Conservation (phyloP, 2,888 invertebrate species). For the Cephus runcator region DNA sequence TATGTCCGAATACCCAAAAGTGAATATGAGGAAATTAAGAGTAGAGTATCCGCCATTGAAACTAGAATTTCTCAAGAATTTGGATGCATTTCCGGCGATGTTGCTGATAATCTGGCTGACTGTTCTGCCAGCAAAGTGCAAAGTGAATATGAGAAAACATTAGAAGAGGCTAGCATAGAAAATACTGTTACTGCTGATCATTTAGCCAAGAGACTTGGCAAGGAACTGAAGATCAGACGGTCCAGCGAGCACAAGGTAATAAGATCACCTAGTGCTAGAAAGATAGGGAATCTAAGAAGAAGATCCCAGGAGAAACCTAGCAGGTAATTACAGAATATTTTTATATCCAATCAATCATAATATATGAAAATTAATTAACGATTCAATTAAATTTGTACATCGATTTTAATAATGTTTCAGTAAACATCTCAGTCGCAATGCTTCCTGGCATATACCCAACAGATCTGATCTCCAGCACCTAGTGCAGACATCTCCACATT, state of each 20-base stretch:
- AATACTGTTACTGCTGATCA: slow-evolving; percentile 76
- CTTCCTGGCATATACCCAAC: slow-evolving; percentile 73
- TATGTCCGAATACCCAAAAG: slow-evolving; percentile 79
- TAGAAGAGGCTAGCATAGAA: slow-evolving; percentile 75
- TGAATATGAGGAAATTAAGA: slow-evolving; percentile 83
- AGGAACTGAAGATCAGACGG: slow-evolving; percentile 79
- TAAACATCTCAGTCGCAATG: slow-evolving; percentile 67
- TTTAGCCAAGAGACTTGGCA: slow-evolving; percentile 76
- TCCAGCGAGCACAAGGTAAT: slow-evolving; percentile 78
- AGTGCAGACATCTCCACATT: slow-evolving; percentile 24
- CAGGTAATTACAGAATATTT: slow-evolving; percentile 33
- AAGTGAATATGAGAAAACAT: slow-evolving; percentile 78
- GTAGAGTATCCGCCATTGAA: slow-evolving; percentile 79
- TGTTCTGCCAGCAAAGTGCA: slow-evolving; percentile 75
- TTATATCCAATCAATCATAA: background rate
- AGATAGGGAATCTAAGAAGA: slow-evolving; percentile 80
- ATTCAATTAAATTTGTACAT: background rate
- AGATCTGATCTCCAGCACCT: slow-evolving; percentile 27
- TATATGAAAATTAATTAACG: background rate
- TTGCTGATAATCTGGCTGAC: slow-evolving; percentile 47
- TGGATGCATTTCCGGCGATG: slow-evolving; percentile 51
- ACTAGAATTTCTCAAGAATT: slow-evolving; percentile 77
- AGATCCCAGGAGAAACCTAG: slow-evolving; percentile 73
- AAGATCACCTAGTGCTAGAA: slow-evolving; percentile 83
- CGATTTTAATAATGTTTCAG: slow-evolving; percentile 16